Evolutionary conservation across 1,140 invertebrate species (phyloP), one percentile per base, ranked within the genome.

Genomic region (Araneus ventricosus): DNA sequence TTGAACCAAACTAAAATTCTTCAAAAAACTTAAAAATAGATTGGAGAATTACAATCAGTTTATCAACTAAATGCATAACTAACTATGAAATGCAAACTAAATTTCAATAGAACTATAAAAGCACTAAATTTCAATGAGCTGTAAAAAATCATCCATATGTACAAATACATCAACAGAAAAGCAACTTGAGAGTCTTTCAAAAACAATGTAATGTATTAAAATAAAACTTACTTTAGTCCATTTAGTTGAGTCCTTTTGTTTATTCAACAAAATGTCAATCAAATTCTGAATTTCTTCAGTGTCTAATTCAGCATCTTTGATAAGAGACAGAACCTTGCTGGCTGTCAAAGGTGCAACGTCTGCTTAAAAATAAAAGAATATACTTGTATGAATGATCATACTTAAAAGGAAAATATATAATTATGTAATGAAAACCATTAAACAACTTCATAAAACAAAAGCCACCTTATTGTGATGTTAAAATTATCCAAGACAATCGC

Each of bases 191-290:
- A 41, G 39, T 52, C 45, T 1, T 52, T 14, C 2, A 52, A 52
- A 4, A 52, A 14, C 0, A 52, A 52, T 52, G 2, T 52, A 52
- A 52, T 52, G 17, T 14, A 52, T n/a, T 6, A 63, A 22, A 63
- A 63, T 34, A 84, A 30, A 45, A 94, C 94, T 95, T 95, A 97
- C 97, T 96, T 98, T 98, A 61, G 97, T 97, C 98, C 98, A 99
- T 94, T 97, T 97, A 92, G 97, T 96, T 94, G 97, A 97, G 94
- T 97, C 97, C 94, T 97, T 97, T 95, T 98, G 97, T 95, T 98
- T 98, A 95, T 98, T 98, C 45, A 99, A 96, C 80, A 99, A 96
- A 90, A 97, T 97, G 95, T 99, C 98, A 94, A 98, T 98, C 20
- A 99, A 96, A 93, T 97, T 97, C 96, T 99, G 98, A 93, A 98